phyloP scores from a whole-genome alignment of 2,888 invertebrate genomes.

The Hedychridium roseum region DNA sequence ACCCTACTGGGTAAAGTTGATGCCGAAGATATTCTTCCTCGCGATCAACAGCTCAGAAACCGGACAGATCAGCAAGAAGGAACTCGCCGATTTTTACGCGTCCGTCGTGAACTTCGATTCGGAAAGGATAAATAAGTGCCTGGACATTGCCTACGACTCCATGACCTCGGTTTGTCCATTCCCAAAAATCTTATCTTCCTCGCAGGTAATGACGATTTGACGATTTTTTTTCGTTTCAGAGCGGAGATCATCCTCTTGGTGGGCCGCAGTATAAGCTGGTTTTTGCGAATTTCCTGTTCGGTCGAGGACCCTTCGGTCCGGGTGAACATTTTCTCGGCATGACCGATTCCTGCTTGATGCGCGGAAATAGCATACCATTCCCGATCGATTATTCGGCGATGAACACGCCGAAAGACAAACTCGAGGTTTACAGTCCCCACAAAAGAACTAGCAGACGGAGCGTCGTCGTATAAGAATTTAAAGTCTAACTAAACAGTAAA shows the following conservation, averaged over 20 bases:
- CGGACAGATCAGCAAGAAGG: slow-evolving; percentile 73
- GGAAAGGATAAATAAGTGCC: slow-evolving; percentile 71
- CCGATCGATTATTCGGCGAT: slow-evolving; percentile 81
- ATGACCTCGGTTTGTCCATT: slow-evolving; percentile 74
- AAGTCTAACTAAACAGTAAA: not conserved
- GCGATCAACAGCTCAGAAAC: slow-evolving; percentile 64
- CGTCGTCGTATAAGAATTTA: slow-evolving; percentile 68
- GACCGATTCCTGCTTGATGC: slow-evolving; percentile 39
- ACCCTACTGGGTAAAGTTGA: slow-evolving; percentile 78
- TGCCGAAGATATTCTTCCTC: slow-evolving; percentile 63
- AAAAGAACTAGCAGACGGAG: slow-evolving; percentile 76
- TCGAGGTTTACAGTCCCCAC: slow-evolving; percentile 76
- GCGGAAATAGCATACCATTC: slow-evolving; percentile 64
- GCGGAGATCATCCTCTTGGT: slow-evolving; percentile 73
- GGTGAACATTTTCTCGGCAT: slow-evolving; percentile 77
- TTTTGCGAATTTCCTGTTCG: slow-evolving; percentile 79
- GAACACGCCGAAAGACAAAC: slow-evolving; percentile 74
- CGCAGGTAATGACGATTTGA: not conserved
- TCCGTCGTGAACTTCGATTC: slow-evolving; percentile 74
- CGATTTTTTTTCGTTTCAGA: slow-evolving; percentile 66
- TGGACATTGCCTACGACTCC: slow-evolving; percentile 74
- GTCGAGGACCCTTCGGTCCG: slow-evolving; percentile 78
- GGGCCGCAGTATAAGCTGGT: slow-evolving; percentile 76
- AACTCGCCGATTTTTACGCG: slow-evolving; percentile 75
- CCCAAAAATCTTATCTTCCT: not conserved